Evolutionary conservation across 2,888 invertebrate species (phyloP).

Genomic region (Miltochrista miniata): DNA sequence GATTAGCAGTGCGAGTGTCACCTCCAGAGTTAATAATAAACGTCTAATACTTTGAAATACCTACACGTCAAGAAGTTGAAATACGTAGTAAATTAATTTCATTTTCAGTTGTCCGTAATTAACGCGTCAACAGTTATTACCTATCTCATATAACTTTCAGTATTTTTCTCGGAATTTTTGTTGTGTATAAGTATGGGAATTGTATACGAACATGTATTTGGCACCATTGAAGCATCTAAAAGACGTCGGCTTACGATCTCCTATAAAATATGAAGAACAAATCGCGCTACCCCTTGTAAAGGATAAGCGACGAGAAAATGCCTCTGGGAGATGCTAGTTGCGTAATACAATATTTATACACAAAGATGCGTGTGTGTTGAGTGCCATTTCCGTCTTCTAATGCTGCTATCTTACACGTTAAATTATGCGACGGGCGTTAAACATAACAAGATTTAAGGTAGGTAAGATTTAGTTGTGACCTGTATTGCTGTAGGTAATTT

Average conservation of each 20-base stretch:
- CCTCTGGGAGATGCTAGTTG: constrained; percentile 10
- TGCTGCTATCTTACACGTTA: constrained; percentile 2
- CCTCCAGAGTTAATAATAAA: not conserved
- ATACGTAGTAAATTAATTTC: not conserved
- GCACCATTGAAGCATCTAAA: constrained; percentile 6
- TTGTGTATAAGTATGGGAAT: no score
- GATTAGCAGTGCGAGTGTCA: no score
- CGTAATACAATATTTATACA: constrained; percentile 14
- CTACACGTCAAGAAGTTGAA: constrained; percentile 4
- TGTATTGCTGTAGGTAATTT: no score
- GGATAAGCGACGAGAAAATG: constrained; percentile 5
- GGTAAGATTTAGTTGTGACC: not conserved
- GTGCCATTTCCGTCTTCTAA: constrained; percentile 3
- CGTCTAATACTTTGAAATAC: constrained; percentile 4
- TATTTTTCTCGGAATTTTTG: constrained; percentile 4
- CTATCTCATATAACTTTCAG: not conserved
- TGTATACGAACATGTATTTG: not conserved
- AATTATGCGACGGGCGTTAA: constrained; percentile 4
- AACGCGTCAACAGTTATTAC: constrained; percentile 8
- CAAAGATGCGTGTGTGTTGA: constrained; percentile 7
- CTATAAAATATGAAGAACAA: constrained; percentile 15
- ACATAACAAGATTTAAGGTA: not conserved
- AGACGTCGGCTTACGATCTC: constrained; percentile 11
- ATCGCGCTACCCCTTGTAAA: constrained; percentile 7
- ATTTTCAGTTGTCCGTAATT: constrained; percentile 12